Conservation (phyloP, 1,140 invertebrate genomes). For the Drosophila persimilis region DNA sequence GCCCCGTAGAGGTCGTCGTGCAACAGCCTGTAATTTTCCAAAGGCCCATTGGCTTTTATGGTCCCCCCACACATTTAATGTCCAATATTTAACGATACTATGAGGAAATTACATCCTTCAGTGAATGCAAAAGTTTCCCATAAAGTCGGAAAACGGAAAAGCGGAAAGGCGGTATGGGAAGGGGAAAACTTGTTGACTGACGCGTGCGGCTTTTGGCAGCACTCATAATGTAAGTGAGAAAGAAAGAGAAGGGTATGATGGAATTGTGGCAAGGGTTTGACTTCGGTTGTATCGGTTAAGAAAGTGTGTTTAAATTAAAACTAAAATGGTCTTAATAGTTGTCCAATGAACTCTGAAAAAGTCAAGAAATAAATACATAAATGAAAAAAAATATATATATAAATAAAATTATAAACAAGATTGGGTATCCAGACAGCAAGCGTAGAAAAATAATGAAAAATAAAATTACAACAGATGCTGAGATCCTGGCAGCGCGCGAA, state of each 20-base stretch:
- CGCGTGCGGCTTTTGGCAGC: background rate
- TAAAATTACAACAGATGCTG: too few species aligned
- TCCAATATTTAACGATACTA: background rate
- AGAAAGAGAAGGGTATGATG: background rate
- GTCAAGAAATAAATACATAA: too few species aligned
- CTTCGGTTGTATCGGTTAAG: too few species aligned
- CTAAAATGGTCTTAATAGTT: too few species aligned
- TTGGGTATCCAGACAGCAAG: too few species aligned
- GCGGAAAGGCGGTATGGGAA: too few species aligned
- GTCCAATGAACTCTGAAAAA: too few species aligned
- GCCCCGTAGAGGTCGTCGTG: background rate
- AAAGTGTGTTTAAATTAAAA: too few species aligned
- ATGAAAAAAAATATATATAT: too few species aligned
- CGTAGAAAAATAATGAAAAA: too few species aligned
- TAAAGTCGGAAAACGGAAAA: constrained; percentile 2
- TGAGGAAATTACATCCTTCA: constrained; percentile 14
- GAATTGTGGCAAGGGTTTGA: background rate
- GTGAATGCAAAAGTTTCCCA: constrained; percentile 5
- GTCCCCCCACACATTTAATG: constrained; percentile 38
- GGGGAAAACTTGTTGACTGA: constrained; percentile 25
- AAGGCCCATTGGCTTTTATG: constrained; percentile 59
- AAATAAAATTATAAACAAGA: too few species aligned
- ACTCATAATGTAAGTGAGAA: background rate
- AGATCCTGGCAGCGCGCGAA: too few species aligned
- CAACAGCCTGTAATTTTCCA: constrained; percentile 57